phyloP scores from a whole-genome alignment of 2,113 vertebrate genomes.

The Charina bottae region DNA sequence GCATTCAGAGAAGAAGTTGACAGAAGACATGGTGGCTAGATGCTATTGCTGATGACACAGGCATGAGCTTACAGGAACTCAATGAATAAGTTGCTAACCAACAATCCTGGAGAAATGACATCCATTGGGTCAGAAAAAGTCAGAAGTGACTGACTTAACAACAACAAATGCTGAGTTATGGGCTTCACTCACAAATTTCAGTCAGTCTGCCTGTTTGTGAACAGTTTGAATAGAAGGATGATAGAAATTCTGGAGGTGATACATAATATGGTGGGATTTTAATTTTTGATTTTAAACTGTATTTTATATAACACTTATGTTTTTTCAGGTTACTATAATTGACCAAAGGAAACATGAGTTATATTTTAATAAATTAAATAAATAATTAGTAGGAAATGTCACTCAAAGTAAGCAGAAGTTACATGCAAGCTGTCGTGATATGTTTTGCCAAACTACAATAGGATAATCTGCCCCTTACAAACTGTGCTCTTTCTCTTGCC shows the following conservation, averaged over 20 bases:
- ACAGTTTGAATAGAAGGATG: neutral
- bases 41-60: neutral
- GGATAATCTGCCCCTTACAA: neutral
- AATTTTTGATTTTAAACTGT: neutral
- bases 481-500: slow-evolving; percentile 1
- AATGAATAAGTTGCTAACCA: neutral
- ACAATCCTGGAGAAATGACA: neutral
- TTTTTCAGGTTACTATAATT: neutral
- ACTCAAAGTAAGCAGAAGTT: neutral
- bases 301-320: neutral
- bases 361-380: slow-evolving; percentile 10
- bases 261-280: too few species aligned
- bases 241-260: neutral
- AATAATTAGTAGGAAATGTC: neutral
- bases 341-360: neutral
- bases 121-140: neutral
- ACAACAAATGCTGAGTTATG: neutral
- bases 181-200: neutral
- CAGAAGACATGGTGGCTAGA: neutral
- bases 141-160: neutral
- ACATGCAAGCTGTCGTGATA: neutral
- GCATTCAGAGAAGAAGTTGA: neutral
- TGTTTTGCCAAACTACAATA: neutral
- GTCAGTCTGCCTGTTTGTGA: neutral
- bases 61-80: neutral